phyloP scores from a whole-genome alignment of 1,140 invertebrate species.

The Micrasema longulum region DNA sequence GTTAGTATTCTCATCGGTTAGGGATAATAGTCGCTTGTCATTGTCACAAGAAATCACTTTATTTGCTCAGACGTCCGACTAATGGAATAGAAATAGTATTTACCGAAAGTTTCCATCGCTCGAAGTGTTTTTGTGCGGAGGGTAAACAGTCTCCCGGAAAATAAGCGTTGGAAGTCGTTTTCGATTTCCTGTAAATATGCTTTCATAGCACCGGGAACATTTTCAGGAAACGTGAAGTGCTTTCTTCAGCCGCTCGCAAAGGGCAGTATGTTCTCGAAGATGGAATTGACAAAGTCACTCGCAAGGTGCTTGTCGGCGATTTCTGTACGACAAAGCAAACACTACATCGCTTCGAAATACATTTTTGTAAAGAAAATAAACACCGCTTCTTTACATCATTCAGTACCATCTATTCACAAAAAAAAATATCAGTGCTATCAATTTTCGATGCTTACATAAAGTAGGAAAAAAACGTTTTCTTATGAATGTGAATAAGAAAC shows the following conservation, averaged over 20 bases:
- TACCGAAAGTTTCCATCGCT: constrained; percentile 41
- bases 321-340: constrained; percentile 14
- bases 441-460: too few species aligned
- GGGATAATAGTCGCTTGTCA: constrained; percentile 15
- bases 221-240: constrained; percentile 4
- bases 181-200: constrained; percentile 48
- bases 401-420: too few species aligned
- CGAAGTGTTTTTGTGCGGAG: constrained; percentile 48
- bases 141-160: constrained; percentile 40
- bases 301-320: neutral
- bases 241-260: constrained; percentile 8
- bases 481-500: too few species aligned
- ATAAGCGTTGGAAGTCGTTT: constrained; percentile 36
- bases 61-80: constrained; percentile 53
- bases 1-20: too few species aligned
- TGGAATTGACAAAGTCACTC: constrained; percentile 24
- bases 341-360: constrained; percentile 3
- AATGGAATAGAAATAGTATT: constrained; percentile 53
- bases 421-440: too few species aligned
- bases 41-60: constrained; percentile 47
- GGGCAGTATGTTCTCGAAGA: neutral
- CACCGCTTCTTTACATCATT: neutral
- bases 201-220: constrained; percentile 24
- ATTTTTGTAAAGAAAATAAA: constrained; percentile 19
- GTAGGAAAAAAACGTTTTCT: too few species aligned